Base-by-base conservation (phyloP, 2,888 invertebrate species). In the Dryobota labecula region DNA sequence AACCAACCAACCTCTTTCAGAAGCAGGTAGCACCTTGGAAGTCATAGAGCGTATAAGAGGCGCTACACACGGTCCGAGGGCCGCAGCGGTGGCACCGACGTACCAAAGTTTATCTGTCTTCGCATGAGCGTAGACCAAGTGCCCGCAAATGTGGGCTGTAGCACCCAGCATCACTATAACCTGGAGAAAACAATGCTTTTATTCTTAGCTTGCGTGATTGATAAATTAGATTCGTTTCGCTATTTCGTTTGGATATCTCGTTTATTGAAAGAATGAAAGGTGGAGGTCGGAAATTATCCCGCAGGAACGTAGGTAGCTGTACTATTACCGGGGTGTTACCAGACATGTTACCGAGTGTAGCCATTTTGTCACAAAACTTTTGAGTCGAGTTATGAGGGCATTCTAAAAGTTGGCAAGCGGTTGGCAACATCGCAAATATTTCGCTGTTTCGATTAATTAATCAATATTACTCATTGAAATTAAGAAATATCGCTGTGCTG, bases 41-140 rank as follows among this genome's bases (percentile, higher is more conserved):
- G 97, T 97, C 96, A 98, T 97, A 0, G 98, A 97, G n/a, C 98
- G 96, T 72, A 98, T 96, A 70, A 98, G 97, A 0, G 98, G 98
- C 0, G 97, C 98, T 0, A 98, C 97, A 61, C 97, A 96, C 0
- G 98, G 98, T 0, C 98, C 98, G 36, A 98, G 93, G n/a, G 97
- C 97, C 13, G 98, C 97, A 2, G 97, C 96, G 0, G 96, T 95
- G n/a, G 97, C 98, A 0, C 98, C 98, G 0, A 96, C 90, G 89
- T 98, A 98, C 92, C 98, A 97, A 2, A 97, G 77, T 68, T 93
- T 92, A 1, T 96, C 95, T 0, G 88, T 89, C 0, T 93, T 85
- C 0, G 98, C 97, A 60, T 96, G 94, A 1, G 97, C 97, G 89
- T 97, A 98, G 63, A 98, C 96, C 38, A 98, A 83, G 80, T 98